Evolutionary conservation across 2,797 vertebrate genomes (phyloP).

Genomic region (Potorous gilbertii): DNA sequence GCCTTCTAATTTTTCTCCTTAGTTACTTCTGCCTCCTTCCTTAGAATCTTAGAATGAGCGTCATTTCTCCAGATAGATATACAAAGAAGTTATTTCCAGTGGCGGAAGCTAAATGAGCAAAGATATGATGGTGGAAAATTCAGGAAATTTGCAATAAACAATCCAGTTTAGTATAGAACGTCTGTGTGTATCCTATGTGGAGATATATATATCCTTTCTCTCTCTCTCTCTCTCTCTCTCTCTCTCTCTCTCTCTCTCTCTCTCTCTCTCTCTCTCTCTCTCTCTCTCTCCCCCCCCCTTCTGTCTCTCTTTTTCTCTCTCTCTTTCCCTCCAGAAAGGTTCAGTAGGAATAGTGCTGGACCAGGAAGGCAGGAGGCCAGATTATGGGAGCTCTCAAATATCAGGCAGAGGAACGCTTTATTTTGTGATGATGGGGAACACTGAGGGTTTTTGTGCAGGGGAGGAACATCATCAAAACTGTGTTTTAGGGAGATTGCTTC

Average conservation of each 20-base stretch:
- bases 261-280: no score
- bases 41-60: background rate
- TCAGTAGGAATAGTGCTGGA: background rate
- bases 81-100: background rate
- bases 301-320: no score
- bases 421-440: background rate
- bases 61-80: background rate
- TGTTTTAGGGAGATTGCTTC: background rate
- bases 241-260: no score
- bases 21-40: background rate
- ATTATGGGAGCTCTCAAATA: constrained; percentile 14
- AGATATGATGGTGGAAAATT: background rate
- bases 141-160: background rate
- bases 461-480: background rate
- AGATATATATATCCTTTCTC: background rate
- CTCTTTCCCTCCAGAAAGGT: background rate
- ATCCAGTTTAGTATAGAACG: background rate
- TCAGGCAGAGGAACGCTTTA: background rate
- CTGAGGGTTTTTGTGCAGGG: background rate
- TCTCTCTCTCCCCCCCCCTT: background rate
- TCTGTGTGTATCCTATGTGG: background rate
- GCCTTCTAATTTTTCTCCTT: background rate
- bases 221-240: no score
- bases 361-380: background rate
- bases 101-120: background rate